Evolutionary conservation across 1,140 invertebrate genomes (phyloP), one percentile per base, ranked within the genome.

Genomic region (Drosophila eugracilis): DNA sequence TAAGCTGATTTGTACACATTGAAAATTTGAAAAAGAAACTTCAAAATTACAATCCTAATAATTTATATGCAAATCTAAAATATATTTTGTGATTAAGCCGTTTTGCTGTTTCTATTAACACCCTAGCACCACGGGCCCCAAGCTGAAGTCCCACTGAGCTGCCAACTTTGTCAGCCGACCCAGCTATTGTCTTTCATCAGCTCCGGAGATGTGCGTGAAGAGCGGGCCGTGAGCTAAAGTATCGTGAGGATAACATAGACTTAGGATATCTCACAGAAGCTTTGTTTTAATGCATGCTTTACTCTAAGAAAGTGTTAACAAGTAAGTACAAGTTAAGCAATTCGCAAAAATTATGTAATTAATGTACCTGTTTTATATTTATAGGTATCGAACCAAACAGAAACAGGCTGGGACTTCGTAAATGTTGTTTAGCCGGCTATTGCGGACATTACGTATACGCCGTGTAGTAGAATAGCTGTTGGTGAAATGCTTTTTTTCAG

Each of bases 101-200:
- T 81, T 86, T 86, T 71, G 74, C 69, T 86, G 86, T 86, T 81
- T 88, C 88, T 74, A 86, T 86, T 86, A 86, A 80, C 81, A 86
- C 81, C 72, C 28, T 44, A 15, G 26, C 60, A 57, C 49, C 44
- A 39, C 39, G 36, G 49, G 19, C 41, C 55, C 71, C 57, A 41
- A 41, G 55, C 36, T 30, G 30, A 41, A 45, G 19, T 17, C 54
- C 54, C 44, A 60, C 63, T 42, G 63, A 22, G 45, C 30, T 42
- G 63, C 10, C 45, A 52, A 52, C 26, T 37, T 37, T 75, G 71
- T 75, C 71, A 66, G 57, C 50, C 28, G 21, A 34, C 21, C 21
- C n/a, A 4, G 10, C 30, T 30, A 65, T 59, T 65, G 60, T 62
- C 60, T 65, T 60, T 19, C 17, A 9, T 12, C 24, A 5, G 26